Evolutionary conservation across 2,797 vertebrate genomes (phyloP).

Genomic region (Psittacula derbiana): DNA sequence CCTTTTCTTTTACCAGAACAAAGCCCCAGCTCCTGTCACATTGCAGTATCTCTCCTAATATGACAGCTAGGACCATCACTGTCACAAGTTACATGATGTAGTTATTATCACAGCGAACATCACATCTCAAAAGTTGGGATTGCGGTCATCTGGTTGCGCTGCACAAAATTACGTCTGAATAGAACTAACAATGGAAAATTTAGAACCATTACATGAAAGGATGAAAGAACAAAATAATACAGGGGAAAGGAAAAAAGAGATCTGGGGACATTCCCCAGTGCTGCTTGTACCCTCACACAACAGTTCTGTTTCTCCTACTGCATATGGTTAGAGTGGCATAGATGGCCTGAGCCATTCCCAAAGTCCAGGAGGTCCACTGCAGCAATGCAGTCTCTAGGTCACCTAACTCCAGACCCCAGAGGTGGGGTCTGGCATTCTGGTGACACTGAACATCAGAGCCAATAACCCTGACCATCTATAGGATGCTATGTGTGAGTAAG

Average conservation of each 20-base stretch:
- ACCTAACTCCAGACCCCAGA: neutral
- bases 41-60: neutral
- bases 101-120: conserved; percentile 26
- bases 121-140: neutral
- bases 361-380: neutral
- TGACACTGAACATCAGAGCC: neutral
- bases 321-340: neutral
- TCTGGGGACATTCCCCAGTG: neutral
- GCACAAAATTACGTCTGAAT: conserved; percentile 27
- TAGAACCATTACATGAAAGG: conserved; percentile 3
- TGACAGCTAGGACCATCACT: conserved; percentile 23
- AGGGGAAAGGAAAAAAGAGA: neutral
- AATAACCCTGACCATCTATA: neutral
- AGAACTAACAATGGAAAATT: conserved; percentile 30
- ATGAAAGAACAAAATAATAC: conserved; percentile 5
- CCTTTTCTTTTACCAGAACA: neutral
- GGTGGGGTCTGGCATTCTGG: neutral
- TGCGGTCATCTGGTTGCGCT: conserved; percentile 1
- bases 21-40: neutral
- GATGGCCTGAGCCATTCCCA: neutral
- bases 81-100: conserved; percentile 5
- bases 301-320: neutral
- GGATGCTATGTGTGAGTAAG: neutral
- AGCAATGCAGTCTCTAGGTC: neutral
- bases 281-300: neutral